Base-by-base conservation (phyloP, 2,797 vertebrate genomes). In the Cyprinodon diabolis region DNA sequence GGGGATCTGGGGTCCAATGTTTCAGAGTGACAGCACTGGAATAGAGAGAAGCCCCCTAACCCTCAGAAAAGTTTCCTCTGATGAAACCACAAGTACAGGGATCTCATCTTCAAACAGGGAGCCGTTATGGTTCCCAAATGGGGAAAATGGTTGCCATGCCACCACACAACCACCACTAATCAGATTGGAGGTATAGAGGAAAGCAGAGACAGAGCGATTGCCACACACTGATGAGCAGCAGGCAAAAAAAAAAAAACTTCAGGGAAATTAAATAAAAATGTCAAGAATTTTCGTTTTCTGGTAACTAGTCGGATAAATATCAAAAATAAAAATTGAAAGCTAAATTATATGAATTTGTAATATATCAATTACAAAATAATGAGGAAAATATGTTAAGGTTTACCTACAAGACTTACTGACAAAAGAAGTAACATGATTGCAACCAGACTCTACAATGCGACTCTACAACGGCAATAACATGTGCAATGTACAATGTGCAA, bases 81-180 rank as follows among this genome's bases (percentile, higher is more conserved):
- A 90, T 83, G 85, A 94, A 95, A 92, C 94, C 94, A 94, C 94
- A 95, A 95, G 90, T 95, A 94, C 91, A 94, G 93, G 92, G 93
- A 90, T 93, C 92, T 87, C 78, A 14, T 93, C 93, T 95, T 95
- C 94, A 95, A 96, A 95, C 87, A 72, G 47, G 71, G 30, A 80
- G 82, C 77, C 23, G 63, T 91, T 94, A 94, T 95, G 91, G 88
- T 87, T 95, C 94, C 93, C 93, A 95, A 95, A 95, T 95, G 94
- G 89, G 86, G 88, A 88, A 94, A 90, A 94, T 91, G 91, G 91
- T 90, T 90, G 87, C 90, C 89, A 93, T 92, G 90, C 90, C 86
- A 81, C 86, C 86, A 75, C 75, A 62, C 81, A 73, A 91, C 89
- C 89, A 75, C 91, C 82, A 79, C 84, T 90, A 92, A 92, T 92